phyloP scores from a whole-genome alignment of 2,888 invertebrate genomes.

The Dryococelus australis region DNA sequence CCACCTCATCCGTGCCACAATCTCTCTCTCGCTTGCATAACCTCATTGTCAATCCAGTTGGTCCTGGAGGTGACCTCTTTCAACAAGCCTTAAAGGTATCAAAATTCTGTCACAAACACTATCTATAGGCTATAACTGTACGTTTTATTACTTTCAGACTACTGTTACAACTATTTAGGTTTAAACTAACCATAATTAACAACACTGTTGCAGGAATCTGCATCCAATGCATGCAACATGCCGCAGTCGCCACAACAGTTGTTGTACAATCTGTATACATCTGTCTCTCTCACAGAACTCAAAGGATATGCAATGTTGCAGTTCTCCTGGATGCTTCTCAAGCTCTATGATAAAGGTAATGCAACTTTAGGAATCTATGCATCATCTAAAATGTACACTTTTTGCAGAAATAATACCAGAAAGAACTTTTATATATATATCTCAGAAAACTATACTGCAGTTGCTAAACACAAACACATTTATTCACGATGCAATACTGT shows the following conservation, averaged over 20 bases:
- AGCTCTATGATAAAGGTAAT: conserved; percentile 78
- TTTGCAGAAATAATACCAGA: too few species aligned
- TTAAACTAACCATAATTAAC: too few species aligned
- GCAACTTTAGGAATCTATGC: not conserved
- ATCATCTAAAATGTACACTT: too few species aligned
- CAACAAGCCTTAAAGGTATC: conserved; percentile 71
- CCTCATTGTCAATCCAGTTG: conserved; percentile 63
- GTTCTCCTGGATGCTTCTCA: conserved; percentile 86
- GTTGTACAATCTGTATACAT: conserved; percentile 80
- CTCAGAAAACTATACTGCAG: too few species aligned
- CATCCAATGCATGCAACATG: conserved; percentile 72
- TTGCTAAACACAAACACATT: too few species aligned
- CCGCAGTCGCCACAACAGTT: conserved; percentile 84
- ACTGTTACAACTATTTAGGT: too few species aligned
- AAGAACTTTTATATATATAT: too few species aligned
- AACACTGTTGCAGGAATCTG: conserved; percentile 66
- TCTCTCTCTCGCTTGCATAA: conserved; percentile 68
- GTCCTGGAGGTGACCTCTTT: conserved; percentile 65
- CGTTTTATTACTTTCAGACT: too few species aligned
- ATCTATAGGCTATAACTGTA: not conserved
- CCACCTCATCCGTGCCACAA: conserved; percentile 64
- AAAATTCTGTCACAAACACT: too few species aligned
- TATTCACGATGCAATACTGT: too few species aligned
- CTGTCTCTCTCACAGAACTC: conserved; percentile 81
- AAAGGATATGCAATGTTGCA: conserved; percentile 91